Base-by-base conservation (phyloP, 2,797 vertebrate genomes). In the Poecilia velifera region DNA sequence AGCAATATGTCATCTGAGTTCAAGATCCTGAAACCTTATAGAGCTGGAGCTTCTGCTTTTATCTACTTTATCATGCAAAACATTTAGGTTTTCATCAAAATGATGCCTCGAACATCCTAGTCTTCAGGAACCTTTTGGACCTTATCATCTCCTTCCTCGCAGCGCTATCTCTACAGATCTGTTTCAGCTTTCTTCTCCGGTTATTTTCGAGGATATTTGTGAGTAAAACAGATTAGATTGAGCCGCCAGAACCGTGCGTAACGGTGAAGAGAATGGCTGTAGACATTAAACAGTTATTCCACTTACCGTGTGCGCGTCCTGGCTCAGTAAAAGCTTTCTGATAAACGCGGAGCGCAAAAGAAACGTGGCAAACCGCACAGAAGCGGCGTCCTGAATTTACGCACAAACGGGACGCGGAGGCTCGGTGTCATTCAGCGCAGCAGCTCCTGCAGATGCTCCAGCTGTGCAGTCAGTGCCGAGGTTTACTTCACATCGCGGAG, bases 201-300 rank as follows among this genome's bases (percentile, higher is more conserved):
- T 4, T 43, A 53, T 20, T 46, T 7, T 3, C 5, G 13, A 36
- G 16, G 25, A 46, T 0, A 41, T 78, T 59, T 53, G 4, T 8
- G 55, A 34, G 25, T 28, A 9, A 53, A 74, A 72, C 12, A 16
- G 0, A 41, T 18, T 5, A 10, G 14, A 76, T 53, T 31, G 85
- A 84, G 83, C 82, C 1, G 43, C 75, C 49, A 39, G 45, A 74
- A 76, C 70, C 62, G 73, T 84, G 92, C 92, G 92, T 92, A 93
- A 91, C 79, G 84, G 83, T 0, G 16, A 84, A 22, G 13, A 18
- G 28, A 22, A 22, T 8, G n/a, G 6, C 39, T 74, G 49, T n/a
- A 49, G 28, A 28, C 46, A 70, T 55, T 34, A 10, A 79, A 70
- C 59, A 0, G 62, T 1, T 13, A 0, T n/a, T 5, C 9, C 70